A percentile compares a stretch with the other conserved stretches of the same genome.
Evolutionary conservation across 2,888 invertebrate species (phyloP).

Genomic region (Lithophane ornitopus): DNA sequence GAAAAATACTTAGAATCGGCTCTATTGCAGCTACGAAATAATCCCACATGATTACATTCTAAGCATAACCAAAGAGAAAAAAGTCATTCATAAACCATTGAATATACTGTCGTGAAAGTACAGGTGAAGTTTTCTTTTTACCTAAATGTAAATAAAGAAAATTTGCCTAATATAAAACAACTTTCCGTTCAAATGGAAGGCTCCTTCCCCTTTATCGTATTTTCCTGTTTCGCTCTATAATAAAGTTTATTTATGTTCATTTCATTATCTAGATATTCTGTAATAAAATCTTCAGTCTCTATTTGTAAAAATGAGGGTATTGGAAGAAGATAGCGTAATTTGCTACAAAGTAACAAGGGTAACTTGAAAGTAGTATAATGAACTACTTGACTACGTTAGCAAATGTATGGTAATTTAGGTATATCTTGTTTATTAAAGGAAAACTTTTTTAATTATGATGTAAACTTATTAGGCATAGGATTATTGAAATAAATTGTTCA

Average conservation of each 20-base stretch:
- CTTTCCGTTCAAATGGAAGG: slow-evolving; percentile 78
- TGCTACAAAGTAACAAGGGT: slow-evolving; percentile 10
- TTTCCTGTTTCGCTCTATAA: slow-evolving; percentile 75
- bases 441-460: not conserved
- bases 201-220: slow-evolving; percentile 76
- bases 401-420: not conserved
- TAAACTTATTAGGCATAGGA: no score
- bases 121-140: slow-evolving; percentile 75
- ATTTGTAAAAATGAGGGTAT: slow-evolving; percentile 43
- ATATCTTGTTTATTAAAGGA: no score
- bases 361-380: slow-evolving; percentile 28
- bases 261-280: slow-evolving; percentile 71
- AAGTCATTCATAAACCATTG: slow-evolving; percentile 65
- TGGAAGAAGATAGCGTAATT: slow-evolving; percentile 38
- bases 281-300: slow-evolving; percentile 65
- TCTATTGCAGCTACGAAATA: not conserved
- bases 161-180: slow-evolving; percentile 77
- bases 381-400: not conserved
- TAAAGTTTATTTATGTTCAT: slow-evolving; percentile 76
- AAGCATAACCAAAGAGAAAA: not conserved
- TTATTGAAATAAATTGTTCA: no score
- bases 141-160: slow-evolving; percentile 78
- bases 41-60: not conserved
- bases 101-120: slow-evolving; percentile 69
- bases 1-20: not conserved